These are phyloP conservation scores for Stegana nigrithorax DNA, from an alignment of 2,888 invertebrate species.

Conservation along the genomic window DNA sequence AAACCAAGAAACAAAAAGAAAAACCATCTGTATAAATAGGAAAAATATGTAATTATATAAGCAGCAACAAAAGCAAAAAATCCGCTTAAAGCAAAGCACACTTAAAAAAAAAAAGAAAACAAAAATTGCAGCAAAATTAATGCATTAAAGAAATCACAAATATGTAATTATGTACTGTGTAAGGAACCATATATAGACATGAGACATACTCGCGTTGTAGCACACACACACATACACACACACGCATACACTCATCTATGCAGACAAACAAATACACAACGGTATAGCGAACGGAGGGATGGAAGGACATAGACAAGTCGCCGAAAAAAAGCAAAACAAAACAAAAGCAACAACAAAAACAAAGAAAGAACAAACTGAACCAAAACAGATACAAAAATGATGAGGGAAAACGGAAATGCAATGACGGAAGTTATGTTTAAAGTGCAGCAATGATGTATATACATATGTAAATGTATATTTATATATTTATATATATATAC, in stretches of 20 bases:
- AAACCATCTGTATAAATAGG: not conserved
- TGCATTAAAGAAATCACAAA: not conserved
- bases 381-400: slow-evolving; percentile 19
- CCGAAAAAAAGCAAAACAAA: not conserved
- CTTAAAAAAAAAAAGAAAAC: not conserved
- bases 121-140: not conserved
- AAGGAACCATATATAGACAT: not conserved
- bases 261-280: slow-evolving; percentile 33
- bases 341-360: slow-evolving; percentile 6
- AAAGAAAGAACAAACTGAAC: not conserved
- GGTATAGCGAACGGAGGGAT: not conserved
- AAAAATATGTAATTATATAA: not conserved
- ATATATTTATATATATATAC: no score
- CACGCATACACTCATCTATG: not conserved
- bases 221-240: not conserved
- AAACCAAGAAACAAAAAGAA: not conserved
- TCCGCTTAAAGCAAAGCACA: not conserved
- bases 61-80: not conserved
- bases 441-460: no score
- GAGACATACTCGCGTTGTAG: no score
- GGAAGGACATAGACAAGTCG: not conserved
- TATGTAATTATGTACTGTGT: not conserved
- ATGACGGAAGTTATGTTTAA: no score
- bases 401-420: no score
- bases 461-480: no score